Conservation (phyloP, 2,888 invertebrate species). For the Ennomos quercinarius region DNA sequence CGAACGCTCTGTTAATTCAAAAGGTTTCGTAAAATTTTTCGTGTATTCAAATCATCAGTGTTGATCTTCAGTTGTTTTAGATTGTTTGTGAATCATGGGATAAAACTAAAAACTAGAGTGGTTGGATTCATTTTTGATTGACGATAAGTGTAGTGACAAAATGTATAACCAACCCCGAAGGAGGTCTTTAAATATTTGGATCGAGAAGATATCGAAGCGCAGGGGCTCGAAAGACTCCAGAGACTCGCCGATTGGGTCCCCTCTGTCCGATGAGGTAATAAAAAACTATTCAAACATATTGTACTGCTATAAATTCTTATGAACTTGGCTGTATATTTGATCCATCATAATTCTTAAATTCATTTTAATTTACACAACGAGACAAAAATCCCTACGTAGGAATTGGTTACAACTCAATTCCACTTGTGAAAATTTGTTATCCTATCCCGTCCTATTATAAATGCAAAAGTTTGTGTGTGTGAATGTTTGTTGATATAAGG, state of each 20-base stretch:
- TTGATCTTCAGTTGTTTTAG: conserved; percentile 22
- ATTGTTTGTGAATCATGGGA: conserved; percentile 24
- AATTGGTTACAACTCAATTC: no score
- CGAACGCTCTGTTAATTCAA: conserved; percentile 63
- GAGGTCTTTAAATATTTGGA: conserved; percentile 59
- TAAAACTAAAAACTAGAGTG: conserved; percentile 15
- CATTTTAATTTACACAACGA: no score
- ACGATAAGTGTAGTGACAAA: conserved; percentile 36
- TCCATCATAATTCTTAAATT: no score
- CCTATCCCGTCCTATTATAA: no score
- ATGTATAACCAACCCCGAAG: conserved; percentile 52
- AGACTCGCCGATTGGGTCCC: conserved; percentile 48
- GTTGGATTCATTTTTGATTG: conserved; percentile 10
- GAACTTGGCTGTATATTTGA: no score
- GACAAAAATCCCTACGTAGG: no score
- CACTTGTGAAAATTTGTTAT: no score
- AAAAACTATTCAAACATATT: no score
- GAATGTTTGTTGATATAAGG: no score
- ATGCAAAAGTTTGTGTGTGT: no score
- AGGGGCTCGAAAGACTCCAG: conserved; percentile 55
- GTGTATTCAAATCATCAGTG: background rate
- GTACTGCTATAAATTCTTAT: no score
- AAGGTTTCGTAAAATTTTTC: conserved; percentile 43
- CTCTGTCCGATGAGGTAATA: conserved; percentile 53
- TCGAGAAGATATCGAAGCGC: conserved; percentile 62